A percentile compares a stretch with the other conserved stretches of the same genome.
Conservation (phyloP, 30 jellyfish, hydroid and myxozoan species). For the Hydractinia symbiolongicarpus region DNA sequence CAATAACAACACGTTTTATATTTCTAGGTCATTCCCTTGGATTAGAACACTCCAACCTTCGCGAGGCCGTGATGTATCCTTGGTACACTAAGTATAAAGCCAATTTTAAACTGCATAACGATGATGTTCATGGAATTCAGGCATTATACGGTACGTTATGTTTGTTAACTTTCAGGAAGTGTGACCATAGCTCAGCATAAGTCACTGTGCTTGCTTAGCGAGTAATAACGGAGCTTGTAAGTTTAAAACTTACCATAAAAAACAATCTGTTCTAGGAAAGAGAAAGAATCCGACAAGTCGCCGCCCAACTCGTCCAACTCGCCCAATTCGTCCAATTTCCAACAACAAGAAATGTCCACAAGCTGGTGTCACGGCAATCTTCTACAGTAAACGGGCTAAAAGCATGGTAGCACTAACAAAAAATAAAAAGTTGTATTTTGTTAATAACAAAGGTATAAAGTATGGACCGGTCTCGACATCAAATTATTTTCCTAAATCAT, state of each 20-base stretch:
- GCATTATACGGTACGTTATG: slow-evolving; percentile 43
- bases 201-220: too few species aligned
- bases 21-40: slow-evolving; percentile 66
- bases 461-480: slow-evolving; percentile 50
- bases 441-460: slow-evolving; percentile 46
- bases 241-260: too few species aligned
- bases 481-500: slow-evolving; percentile 29
- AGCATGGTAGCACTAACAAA: neutral
- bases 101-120: slow-evolving; percentile 38
- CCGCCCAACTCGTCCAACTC: neutral
- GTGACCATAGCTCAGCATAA: too few species aligned
- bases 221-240: too few species aligned
- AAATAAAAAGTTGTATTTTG: slow-evolving; percentile 36
- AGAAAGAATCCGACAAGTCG: neutral
- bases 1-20: too few species aligned
- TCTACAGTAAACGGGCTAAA: neutral
- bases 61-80: slow-evolving; percentile 71
- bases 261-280: too few species aligned
- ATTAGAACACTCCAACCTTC: slow-evolving; percentile 50
- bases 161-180: too few species aligned
- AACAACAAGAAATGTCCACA: neutral
- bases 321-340: neutral
- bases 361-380: neutral
- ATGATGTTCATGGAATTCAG: slow-evolving; percentile 51
- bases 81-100: slow-evolving; percentile 71